Evolutionary conservation across 1,140 invertebrate species (phyloP), one percentile per base, ranked within the genome.

Genomic region (Euura saliciscinereae): DNA sequence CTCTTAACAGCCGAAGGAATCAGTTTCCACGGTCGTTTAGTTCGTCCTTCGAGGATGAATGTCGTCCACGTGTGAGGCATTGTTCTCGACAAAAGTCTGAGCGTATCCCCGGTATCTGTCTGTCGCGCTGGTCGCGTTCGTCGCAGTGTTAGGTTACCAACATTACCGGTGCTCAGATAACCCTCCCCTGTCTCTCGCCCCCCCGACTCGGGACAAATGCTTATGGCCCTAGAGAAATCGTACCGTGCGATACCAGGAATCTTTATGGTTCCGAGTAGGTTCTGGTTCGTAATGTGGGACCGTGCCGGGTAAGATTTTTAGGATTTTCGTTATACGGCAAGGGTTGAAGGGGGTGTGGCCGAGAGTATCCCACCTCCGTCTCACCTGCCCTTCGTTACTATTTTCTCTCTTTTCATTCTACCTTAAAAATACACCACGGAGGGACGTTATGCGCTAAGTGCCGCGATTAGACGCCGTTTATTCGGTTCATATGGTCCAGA

Each of bases 131-230:
- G 73, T 28, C 28, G 28, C 28, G 28, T 28, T 28, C 51, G 13
- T 74, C 66, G 42, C 79, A 82, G 80, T 78, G 80, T 82, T 80
- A 77, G 78, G 80, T 82, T 82, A 80, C 80, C 77, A 75, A 71
- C 77, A 80, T 80, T 80, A 78, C 76, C 74, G 68, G 71, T n/a
- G 10, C 51, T 59, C 51, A 59, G 51, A 59, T 59, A 59, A 59
- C 51, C 51, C 8, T 8, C 51, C 8, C 51, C 28, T 28, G 28
- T 28, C 28, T 28, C 28, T 28, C 28, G 28, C 28, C 10, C 13
- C 51, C 51, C 13, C 8, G 68, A 70, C 51, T 73, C 73, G 76
- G 77, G 71, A 81, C 80, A 75, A 79, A 82, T 82, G 79, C 78
- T 82, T 59, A 59, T 59, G 72, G 74, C 69, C 74, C 80, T 75